Percentiles rank a stretch among this genome's conserved stretches.
Evolutionary conservation across 2,113 vertebrate species (phyloP).

Genomic region (Hylia prasina): DNA sequence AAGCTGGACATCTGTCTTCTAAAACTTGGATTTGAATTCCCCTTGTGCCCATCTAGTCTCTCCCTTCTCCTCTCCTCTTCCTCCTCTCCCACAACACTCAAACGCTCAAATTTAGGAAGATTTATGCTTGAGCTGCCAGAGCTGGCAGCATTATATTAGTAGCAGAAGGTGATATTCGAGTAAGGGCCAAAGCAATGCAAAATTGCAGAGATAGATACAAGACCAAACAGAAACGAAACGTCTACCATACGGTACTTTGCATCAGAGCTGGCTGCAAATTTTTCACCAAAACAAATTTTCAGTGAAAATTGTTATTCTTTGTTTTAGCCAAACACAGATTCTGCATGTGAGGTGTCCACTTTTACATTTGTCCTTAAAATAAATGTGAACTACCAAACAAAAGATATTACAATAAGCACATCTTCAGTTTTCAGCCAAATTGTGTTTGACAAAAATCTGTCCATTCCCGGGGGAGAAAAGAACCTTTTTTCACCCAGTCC

Average conservation of each 20-base stretch:
- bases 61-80: neutral
- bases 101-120: neutral
- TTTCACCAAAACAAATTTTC: neutral
- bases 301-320: neutral
- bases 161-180: slow-evolving; percentile 32
- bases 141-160: slow-evolving; percentile 8
- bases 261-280: neutral
- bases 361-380: neutral
- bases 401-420: neutral
- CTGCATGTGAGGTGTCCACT: neutral
- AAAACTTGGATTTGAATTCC: neutral
- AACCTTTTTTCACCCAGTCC: neutral
- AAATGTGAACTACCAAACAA: neutral
- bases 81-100: neutral
- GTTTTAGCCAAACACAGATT: neutral
- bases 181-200: neutral
- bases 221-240: neutral
- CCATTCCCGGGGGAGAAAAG: neutral
- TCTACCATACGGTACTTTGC: neutral
- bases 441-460: slow-evolving; percentile 1
- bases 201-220: neutral
- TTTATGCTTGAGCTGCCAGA: slow-evolving; percentile 11
- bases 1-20: neutral
- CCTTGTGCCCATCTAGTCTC: neutral
- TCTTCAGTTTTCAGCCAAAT: neutral